phyloP scores from a whole-genome alignment of 2,797 vertebrate species.

The Knipowitschia caucasica region DNA sequence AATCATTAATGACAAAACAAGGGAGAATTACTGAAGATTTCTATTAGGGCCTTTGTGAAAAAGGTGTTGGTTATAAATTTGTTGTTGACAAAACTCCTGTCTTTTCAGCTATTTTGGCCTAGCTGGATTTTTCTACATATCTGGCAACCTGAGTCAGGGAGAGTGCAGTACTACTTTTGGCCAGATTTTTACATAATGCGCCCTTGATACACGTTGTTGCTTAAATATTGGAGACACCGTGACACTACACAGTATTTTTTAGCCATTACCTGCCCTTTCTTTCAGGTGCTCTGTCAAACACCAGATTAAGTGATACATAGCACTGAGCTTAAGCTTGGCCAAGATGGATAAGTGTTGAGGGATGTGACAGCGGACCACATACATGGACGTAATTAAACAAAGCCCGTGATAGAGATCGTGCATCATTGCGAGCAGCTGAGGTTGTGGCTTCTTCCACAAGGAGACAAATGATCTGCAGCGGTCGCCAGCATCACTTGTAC shows the following conservation, averaged over 20 bases:
- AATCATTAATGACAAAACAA: no score
- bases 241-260: constrained; percentile 45
- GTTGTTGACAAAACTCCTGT: no score
- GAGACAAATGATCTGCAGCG: constrained; percentile 67
- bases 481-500: constrained; percentile 60
- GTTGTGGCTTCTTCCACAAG: constrained; percentile 54
- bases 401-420: constrained; percentile 59
- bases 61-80: no score
- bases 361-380: constrained; percentile 58
- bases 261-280: constrained; percentile 60
- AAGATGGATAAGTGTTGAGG: constrained; percentile 57
- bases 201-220: no score
- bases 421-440: constrained; percentile 55
- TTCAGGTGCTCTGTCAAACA: constrained; percentile 56
- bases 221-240: not conserved
- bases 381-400: constrained; percentile 69
- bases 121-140: no score
- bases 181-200: no score
- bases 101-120: no score
- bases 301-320: constrained; percentile 63
- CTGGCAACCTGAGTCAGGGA: no score
- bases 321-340: constrained; percentile 50
- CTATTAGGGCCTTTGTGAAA: no score
- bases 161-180: no score
- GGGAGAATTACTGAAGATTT: no score